These are phyloP conservation scores for Nemopilema nomurai DNA, from an alignment of 30 jellyfish, hydroid and myxozoan species.

Conservation along the genomic window DNA sequence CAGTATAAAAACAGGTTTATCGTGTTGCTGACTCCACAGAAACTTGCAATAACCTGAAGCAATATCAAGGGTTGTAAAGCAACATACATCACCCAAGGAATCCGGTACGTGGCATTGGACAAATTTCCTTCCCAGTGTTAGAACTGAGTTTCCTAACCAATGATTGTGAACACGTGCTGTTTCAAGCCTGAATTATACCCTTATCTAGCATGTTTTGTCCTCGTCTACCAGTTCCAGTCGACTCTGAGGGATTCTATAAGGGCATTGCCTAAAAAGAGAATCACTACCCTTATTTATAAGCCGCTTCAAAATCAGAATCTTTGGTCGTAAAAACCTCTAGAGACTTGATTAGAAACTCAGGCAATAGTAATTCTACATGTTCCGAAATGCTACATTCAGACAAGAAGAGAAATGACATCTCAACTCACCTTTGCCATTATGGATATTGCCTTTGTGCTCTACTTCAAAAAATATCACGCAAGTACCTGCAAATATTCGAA, in stretches of 20 bases:
- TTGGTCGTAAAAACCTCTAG: too few relatives aligned
- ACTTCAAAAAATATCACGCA: too few relatives aligned
- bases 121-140: constrained; percentile 28
- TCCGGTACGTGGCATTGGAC: constrained; percentile 70
- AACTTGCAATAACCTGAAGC: constrained; percentile 49
- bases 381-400: too few relatives aligned
- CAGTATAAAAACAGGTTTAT: constrained; percentile 44
- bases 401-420: too few relatives aligned
- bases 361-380: too few relatives aligned
- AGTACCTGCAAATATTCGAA: too few relatives aligned
- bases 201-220: constrained; percentile 26
- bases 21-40: constrained; percentile 2
- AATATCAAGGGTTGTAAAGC: constrained; percentile 52
- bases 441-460: too few relatives aligned
- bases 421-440: too few relatives aligned
- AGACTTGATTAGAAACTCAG: too few relatives aligned
- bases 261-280: constrained; percentile 35
- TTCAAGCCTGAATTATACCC: constrained; percentile 10
- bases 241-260: constrained; percentile 43
- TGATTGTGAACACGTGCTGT: constrained; percentile 54
- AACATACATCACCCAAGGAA: constrained; percentile 45
- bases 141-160: constrained; percentile 2
- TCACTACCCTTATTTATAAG: too few relatives aligned
- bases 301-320: too few relatives aligned
- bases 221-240: constrained; percentile 31